These are phyloP conservation scores for Xylota sylvarum DNA, from an alignment of 2,888 invertebrate species.

Conservation along the genomic window DNA sequence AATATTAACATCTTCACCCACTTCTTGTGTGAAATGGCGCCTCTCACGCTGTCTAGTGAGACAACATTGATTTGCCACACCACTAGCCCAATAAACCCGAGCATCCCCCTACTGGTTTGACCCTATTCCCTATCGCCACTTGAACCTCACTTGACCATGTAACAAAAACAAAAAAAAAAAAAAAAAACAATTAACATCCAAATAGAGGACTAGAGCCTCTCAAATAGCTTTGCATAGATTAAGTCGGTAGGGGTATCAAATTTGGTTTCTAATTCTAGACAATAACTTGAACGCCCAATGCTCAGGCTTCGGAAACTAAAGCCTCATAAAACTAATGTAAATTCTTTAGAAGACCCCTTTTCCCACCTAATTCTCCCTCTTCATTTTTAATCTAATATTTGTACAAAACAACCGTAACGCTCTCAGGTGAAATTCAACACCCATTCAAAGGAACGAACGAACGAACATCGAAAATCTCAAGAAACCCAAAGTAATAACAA, in stretches of 20 bases:
- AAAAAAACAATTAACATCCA: slow-evolving; percentile 38
- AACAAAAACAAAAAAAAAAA: neutral
- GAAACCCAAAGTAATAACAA: slow-evolving; percentile 66
- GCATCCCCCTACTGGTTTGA: neutral
- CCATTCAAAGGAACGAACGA: slow-evolving; percentile 13
- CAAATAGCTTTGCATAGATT: slow-evolving; percentile 30
- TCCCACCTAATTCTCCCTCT: slow-evolving; percentile 18
- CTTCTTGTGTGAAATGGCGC: neutral
- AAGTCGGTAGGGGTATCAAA: neutral
- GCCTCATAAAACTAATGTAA: slow-evolving; percentile 54
- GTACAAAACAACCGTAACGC: slow-evolving; percentile 68
- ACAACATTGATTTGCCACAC: neutral
- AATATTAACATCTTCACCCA: too few relatives aligned
- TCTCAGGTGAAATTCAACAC: slow-evolving; percentile 62
- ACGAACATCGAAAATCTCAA: neutral
- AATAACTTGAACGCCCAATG: slow-evolving; percentile 27
- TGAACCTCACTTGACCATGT: neutral
- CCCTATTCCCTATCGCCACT: neutral
- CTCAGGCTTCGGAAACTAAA: slow-evolving; percentile 7
- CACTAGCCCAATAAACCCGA: neutral
- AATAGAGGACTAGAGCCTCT: slow-evolving; percentile 2
- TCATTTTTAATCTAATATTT: slow-evolving; percentile 65
- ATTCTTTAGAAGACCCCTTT: slow-evolving; percentile 43
- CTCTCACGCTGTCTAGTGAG: neutral
- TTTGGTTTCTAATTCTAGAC: slow-evolving; percentile 14